Conservation (phyloP, 2,888 invertebrate genomes). For the Noctua fimbriata region DNA sequence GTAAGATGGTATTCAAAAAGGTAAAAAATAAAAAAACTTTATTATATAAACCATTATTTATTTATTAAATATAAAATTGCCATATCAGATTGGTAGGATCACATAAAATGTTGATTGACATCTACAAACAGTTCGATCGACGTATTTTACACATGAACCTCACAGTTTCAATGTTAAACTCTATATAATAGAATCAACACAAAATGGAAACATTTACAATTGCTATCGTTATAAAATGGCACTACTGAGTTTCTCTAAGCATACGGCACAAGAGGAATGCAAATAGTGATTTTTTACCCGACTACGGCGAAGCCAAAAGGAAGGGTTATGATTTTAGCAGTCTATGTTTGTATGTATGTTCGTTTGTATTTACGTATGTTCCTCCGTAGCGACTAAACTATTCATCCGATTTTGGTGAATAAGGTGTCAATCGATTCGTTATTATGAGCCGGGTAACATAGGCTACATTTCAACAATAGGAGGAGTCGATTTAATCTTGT, state of each 20-base stretch:
- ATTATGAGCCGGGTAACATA: too few species aligned
- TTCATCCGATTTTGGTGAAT: too few species aligned
- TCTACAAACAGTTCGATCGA: constrained; percentile 81
- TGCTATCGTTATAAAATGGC: constrained; percentile 76
- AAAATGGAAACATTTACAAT: constrained; percentile 83
- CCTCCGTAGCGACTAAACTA: too few species aligned
- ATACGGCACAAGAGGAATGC: constrained; percentile 43
- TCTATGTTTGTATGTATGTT: too few species aligned
- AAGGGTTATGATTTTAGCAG: too few species aligned
- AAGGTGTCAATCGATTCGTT: too few species aligned
- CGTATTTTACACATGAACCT: constrained; percentile 73
- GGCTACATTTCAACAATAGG: too few species aligned
- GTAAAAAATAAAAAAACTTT: constrained; percentile 65
- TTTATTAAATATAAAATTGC: constrained; percentile 88
- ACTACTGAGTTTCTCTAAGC: constrained; percentile 67
- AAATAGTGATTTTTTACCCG: not conserved
- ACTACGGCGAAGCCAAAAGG: too few species aligned
- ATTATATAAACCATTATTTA: constrained; percentile 83
- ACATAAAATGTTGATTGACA: constrained; percentile 77
- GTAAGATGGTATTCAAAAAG: not conserved
- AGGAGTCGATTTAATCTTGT: too few species aligned
- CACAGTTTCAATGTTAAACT: constrained; percentile 82
- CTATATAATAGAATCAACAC: constrained; percentile 87
- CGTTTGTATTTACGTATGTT: too few species aligned
- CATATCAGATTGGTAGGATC: constrained; percentile 82